A percentile compares a stretch with the other conserved stretches of the same genome.
Conservation (phyloP, 2,888 invertebrate genomes). For the Eupithecia pulchellata region DNA sequence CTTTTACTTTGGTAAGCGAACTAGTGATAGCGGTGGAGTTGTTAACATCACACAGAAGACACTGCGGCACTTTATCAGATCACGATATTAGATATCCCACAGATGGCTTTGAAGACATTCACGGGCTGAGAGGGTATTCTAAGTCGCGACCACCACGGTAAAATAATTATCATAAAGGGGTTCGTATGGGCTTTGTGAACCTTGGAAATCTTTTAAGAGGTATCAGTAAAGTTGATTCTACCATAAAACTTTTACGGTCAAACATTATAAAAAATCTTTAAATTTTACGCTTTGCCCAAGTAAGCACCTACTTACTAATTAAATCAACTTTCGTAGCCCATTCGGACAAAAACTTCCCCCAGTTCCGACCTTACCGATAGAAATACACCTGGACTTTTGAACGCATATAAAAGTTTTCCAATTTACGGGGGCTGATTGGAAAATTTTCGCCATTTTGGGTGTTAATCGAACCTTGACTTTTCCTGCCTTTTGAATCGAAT, state of each 20-base stretch:
- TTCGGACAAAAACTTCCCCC: conserved; percentile 73
- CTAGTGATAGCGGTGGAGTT: not conserved
- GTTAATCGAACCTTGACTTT: conserved; percentile 82
- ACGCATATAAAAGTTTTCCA: conserved; percentile 85
- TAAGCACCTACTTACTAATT: conserved; percentile 56
- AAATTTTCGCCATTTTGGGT: conserved; percentile 82
- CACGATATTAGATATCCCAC: not conserved
- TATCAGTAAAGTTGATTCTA: not conserved
- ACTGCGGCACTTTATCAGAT: not conserved
- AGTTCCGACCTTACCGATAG: conserved; percentile 68
- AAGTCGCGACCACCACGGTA: not conserved
- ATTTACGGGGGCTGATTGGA: conserved; percentile 84
- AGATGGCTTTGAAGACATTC: not conserved
- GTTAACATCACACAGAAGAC: not conserved
- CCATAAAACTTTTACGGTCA: not conserved
- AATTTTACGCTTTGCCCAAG: conserved; percentile 41
- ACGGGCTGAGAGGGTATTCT: not conserved
- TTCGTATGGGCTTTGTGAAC: not conserved
- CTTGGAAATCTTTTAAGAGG: not conserved
- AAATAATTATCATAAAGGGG: not conserved
- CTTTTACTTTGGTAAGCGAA: not conserved
- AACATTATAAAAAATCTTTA: conserved; percentile 33
- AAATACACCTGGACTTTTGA: conserved; percentile 84
- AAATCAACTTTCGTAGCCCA: conserved; percentile 70
- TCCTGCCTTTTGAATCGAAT: conserved; percentile 71